Conservation (phyloP, 2,113 vertebrate species). For the Morone chrysops region DNA sequence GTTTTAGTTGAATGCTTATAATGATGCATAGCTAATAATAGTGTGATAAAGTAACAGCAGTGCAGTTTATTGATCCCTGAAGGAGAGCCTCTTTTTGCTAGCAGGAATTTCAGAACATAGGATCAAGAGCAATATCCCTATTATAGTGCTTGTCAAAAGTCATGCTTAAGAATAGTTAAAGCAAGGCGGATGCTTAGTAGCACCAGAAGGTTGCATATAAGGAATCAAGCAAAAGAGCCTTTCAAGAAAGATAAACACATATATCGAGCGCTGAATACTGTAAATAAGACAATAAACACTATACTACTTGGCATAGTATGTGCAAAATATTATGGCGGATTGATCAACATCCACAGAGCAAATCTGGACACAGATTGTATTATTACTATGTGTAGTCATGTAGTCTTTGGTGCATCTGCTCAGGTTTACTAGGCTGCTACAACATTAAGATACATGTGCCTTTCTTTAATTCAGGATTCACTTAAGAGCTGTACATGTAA, state of each 20-base stretch:
- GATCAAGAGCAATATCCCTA: background rate
- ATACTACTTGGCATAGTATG: background rate
- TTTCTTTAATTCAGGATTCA: constrained; percentile 5
- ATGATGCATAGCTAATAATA: constrained; percentile 17
- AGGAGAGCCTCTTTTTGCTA: constrained; percentile 12
- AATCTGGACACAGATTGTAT: background rate
- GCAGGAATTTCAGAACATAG: background rate
- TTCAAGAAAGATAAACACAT: background rate
- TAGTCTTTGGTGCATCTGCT: background rate
- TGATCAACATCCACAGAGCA: background rate
- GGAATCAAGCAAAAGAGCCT: background rate
- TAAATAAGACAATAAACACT: background rate
- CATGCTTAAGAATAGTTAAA: background rate
- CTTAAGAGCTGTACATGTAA: background rate
- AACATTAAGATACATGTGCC: rapidly evolving
- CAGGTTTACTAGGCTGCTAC: too few species aligned
- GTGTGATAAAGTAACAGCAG: background rate
- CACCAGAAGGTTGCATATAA: background rate
- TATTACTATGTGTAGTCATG: background rate
- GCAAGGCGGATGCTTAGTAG: background rate
- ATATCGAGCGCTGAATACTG: background rate
- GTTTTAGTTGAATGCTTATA: constrained; percentile 4
- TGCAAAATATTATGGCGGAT: background rate
- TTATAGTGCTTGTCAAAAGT: background rate
- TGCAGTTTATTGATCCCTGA: constrained; percentile 38